Evolutionary conservation across 2,888 invertebrate genomes (phyloP).

Genomic region (Eupeodes latifasciatus): DNA sequence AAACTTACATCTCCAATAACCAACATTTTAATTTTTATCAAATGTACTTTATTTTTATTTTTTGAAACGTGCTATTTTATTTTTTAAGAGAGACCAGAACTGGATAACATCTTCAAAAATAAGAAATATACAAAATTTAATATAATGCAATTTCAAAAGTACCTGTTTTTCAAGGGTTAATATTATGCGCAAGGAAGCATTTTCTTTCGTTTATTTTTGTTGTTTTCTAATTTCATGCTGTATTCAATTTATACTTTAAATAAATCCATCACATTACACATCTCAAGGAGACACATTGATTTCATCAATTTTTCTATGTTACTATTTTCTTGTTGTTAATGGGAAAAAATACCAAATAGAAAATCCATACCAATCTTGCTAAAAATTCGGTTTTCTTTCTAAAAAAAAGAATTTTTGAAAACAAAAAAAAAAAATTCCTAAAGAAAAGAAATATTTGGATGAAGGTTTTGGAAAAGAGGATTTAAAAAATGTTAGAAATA

Average conservation of each 20-base stretch:
- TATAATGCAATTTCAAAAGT: slow-evolving; percentile 42
- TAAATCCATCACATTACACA: slow-evolving; percentile 15
- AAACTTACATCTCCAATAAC: slow-evolving; percentile 22
- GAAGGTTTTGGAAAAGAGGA: background rate
- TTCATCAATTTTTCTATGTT: background rate
- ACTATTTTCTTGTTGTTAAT: background rate
- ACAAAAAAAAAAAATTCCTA: background rate
- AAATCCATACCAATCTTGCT: background rate
- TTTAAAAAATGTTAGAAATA: background rate
- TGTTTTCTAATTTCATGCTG: slow-evolving; percentile 13
- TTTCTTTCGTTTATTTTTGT: background rate
- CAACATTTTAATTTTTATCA: background rate
- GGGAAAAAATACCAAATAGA: background rate
- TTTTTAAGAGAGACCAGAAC: slow-evolving; percentile 29
- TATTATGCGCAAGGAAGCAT: slow-evolving; percentile 38
- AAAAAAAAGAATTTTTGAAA: background rate
- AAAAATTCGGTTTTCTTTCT: background rate
- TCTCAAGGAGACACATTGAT: background rate
- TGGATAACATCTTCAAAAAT: slow-evolving; percentile 45
- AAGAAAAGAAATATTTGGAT: background rate
- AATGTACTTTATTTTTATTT: background rate
- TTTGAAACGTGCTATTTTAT: slow-evolving; percentile 49
- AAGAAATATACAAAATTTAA: slow-evolving; percentile 36
- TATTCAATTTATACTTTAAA: background rate
- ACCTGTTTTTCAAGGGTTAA: slow-evolving; percentile 61